Evolutionary conservation across 1,140 invertebrate genomes (phyloP), one percentile per base, ranked within the genome.

Genomic region (Papilio xuthus): DNA sequence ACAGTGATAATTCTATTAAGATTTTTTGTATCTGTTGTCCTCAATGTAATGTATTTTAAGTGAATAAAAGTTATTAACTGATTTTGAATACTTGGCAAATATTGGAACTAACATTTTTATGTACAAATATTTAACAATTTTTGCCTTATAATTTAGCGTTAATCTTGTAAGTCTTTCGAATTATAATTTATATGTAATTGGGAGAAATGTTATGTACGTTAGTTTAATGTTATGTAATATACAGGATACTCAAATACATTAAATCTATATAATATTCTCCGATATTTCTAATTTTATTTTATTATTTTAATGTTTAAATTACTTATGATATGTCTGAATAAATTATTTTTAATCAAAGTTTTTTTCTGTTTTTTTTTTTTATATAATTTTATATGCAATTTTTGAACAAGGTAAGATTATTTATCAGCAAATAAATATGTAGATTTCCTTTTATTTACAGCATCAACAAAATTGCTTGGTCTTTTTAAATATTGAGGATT

Each of bases 191-290:
- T 53, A 28, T 37, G 47, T 53, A 60, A 60, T 60, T 26, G 60
- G 26, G 72, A 53, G 18, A 56, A 63, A 76, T 76, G 56, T 41
- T 50, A 63, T 60, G 47, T 53, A 74, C 2, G 8, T 41, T 76
- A 56, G 18, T 42, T 63, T 76, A 60, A 63, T 63, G 50, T 50
- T 63, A 32, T 76, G 74, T 76, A 76, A 76, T 76, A 41, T 76
- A 76, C 74, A 63, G 37, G 74, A 76, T 76, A 76, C 53, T 76
- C 74, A 76, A 76, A 42, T 63, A 10, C 74, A 76, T 76, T 76
- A 76, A 75, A 53, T 75, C 32, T 28, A 67, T 60, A 71, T 44
- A 26, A 72, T 72, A 72, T 72, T 23, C 37, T 44, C 23, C 41
- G 23, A 20, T 41, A 23, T 63, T 76, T 76, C 56, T 76, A 76